Conservation (phyloP, 2,113 vertebrate genomes). For the Ellobius talpinus region DNA sequence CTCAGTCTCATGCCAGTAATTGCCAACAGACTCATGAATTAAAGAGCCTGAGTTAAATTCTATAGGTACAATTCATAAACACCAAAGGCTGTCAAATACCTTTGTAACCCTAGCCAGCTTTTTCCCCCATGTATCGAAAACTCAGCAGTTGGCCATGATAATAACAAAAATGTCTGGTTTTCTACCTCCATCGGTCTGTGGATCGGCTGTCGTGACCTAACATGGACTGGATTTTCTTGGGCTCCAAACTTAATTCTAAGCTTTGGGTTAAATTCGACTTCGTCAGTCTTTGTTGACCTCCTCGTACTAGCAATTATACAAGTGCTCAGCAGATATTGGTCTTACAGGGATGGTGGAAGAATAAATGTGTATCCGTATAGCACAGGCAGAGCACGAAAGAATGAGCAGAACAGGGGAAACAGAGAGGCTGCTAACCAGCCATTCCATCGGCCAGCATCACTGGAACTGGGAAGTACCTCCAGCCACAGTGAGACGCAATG, state of each 20-base stretch:
- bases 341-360: background rate
- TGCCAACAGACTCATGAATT: background rate
- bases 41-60: background rate
- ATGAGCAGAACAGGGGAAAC: background rate
- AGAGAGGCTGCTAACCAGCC: background rate
- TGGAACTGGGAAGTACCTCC: background rate
- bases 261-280: slow-evolving; percentile 21
- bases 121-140: background rate
- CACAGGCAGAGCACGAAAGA: background rate
- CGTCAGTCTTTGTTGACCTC: slow-evolving; percentile 8
- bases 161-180: background rate
- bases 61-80: background rate
- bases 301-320: background rate
- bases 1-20: background rate
- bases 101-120: background rate
- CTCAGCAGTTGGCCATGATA: background rate
- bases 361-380: no score
- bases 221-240: background rate
- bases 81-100: slow-evolving; percentile 13
- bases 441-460: background rate
- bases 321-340: background rate
- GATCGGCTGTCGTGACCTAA: background rate
- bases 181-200: background rate
- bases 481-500: background rate
- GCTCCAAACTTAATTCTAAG: background rate